Evolutionary conservation across 2,888 invertebrate genomes (phyloP).

Genomic region (Tachina fera): DNA sequence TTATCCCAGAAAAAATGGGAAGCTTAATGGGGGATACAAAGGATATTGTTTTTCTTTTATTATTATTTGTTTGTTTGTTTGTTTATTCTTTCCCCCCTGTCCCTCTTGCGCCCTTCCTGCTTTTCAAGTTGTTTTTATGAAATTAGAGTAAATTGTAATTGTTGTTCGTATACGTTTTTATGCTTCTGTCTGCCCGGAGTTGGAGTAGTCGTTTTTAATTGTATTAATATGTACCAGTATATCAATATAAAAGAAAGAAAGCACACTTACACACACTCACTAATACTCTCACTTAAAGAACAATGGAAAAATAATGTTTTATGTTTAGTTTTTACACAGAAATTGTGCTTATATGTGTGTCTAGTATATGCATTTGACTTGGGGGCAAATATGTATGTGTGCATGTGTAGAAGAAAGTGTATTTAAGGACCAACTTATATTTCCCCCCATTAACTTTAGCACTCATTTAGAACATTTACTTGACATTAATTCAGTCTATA

Average conservation of each 20-base stretch:
- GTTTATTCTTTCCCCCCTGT: background rate
- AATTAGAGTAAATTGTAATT: conserved; percentile 74
- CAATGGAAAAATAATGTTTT: conserved; percentile 46
- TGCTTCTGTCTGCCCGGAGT: conserved; percentile 38
- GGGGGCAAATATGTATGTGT: conserved; percentile 3
- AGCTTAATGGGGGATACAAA: conserved; percentile 34
- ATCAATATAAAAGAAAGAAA: conserved; percentile 4
- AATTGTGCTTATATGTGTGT: conserved; percentile 4
- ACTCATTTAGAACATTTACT: conserved; percentile 72
- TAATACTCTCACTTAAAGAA: conserved; percentile 3
- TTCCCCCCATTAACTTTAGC: conserved; percentile 71
- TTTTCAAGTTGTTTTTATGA: conserved; percentile 52
- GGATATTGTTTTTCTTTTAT: conserved; percentile 38
- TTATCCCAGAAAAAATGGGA: conserved; percentile 11
- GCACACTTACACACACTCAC: background rate
- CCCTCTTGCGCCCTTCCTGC: background rate
- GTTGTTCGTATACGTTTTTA: conserved; percentile 70
- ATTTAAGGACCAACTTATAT: conserved; percentile 45
- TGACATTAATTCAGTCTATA: conserved; percentile 81
- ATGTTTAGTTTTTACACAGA: conserved; percentile 19
- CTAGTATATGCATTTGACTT: conserved; percentile 4
- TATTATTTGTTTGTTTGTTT: conserved; percentile 18
- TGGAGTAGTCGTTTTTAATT: conserved; percentile 66
- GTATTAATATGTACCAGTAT: conserved; percentile 31
- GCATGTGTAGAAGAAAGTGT: conserved; percentile 13